Base-by-base conservation (phyloP, 2,113 vertebrate species). In the Balaeniceps rex region DNA sequence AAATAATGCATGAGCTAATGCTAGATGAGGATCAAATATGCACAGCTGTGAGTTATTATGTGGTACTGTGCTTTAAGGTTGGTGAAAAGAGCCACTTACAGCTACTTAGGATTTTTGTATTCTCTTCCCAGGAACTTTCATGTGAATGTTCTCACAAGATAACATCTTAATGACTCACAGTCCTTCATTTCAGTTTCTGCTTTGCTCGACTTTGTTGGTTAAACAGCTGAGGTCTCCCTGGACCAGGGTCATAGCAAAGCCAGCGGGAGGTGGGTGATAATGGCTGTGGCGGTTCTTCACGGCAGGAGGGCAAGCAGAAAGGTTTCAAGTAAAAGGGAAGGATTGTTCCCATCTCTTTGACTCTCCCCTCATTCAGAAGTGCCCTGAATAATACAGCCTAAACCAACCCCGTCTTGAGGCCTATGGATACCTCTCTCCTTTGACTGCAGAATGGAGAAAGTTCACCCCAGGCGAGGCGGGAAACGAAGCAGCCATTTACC, bases 1-100 rank as follows among this genome's bases (percentile, higher is more conserved):
- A 91, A 94, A 96, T 94, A 95, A 93, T 85, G 51, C 83, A 92
- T 54, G 51, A 92, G 82, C 64, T 87, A 69, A 38, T 88, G 65
- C 46, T 79, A 86, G 80, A 87, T 44, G 65, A 84, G 26, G 83
- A 57, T 95, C 79, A 78, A 71, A 71, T 79, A 83, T 76, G 42
- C 52, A 44, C 77, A 92, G 79, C 86, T 90, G 90, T 55, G 85
- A 88, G 64, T 68, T 94, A 52, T 78, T 68, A 64, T 29, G 34
- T 64, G 52, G n/a, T 52, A 23, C 64, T 54, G 61, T 58, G n/a
- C 57, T 77, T 88, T 91, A 78, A 92, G 72, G 57, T 26, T 93
- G 65, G 79, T 57, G 47, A 88, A 92, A 84, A 87, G 38, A 95
- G 63, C 19, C 65, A 80, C 70, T 94, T 66, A 52, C 49, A 97